A percentile compares a stretch with the other conserved stretches of the same genome.
These are phyloP conservation scores for Tuta absoluta DNA, from an alignment of 2,888 invertebrate species.

Conservation along the genomic window DNA sequence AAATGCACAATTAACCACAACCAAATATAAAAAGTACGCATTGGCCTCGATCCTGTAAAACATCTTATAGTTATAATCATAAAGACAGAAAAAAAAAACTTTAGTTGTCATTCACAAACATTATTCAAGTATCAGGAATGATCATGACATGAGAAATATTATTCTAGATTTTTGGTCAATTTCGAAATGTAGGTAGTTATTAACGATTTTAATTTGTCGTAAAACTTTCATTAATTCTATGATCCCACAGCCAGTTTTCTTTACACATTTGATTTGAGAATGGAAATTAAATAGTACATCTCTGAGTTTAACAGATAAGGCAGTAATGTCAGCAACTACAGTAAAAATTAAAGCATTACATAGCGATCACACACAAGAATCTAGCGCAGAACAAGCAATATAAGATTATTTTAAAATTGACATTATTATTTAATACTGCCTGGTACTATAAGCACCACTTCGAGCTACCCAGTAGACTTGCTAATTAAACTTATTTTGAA, in stretches of 20 bases:
- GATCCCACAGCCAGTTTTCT: constrained; percentile 30
- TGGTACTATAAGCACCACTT: neutral
- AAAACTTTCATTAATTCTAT: constrained; percentile 21
- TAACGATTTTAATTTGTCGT: neutral
- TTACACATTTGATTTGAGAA: constrained; percentile 2
- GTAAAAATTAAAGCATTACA: too few relatives aligned
- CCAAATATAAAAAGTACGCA: too few relatives aligned
- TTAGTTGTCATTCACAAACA: neutral
- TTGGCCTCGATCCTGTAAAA: too few relatives aligned
- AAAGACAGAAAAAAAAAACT: too few relatives aligned
- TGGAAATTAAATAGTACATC: neutral
- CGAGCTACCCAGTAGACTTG: neutral
- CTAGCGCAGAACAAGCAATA: constrained; percentile 25
- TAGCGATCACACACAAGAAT: neutral
- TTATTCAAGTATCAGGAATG: neutral
- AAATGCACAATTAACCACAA: too few relatives aligned
- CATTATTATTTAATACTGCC: constrained; percentile 28
- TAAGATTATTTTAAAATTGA: constrained; percentile 35
- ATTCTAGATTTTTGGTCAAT: constrained; percentile 15
- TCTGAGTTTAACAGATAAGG: neutral
- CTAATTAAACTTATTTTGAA: neutral
- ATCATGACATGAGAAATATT: constrained; percentile 6
- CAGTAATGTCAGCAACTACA: too few relatives aligned
- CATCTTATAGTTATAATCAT: too few relatives aligned
- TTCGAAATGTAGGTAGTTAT: constrained; percentile 1